A percentile compares a stretch with the other conserved stretches of the same genome.
These are phyloP conservation scores for Zaprionus bogoriensis DNA, from an alignment of 2,888 invertebrate genomes.

Conservation along the genomic window DNA sequence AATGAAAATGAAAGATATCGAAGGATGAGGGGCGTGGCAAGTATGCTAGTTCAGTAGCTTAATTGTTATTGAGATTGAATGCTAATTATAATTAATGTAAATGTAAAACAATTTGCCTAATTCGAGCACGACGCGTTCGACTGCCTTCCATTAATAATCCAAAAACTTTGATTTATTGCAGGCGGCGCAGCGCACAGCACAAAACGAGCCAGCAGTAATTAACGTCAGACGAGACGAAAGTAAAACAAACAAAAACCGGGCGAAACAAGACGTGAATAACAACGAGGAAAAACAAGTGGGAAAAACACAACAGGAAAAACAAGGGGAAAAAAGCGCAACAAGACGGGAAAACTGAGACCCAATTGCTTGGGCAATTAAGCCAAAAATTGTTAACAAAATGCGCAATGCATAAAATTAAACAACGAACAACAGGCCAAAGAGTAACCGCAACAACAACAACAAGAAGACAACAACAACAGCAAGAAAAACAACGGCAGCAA, in stretches of 20 bases:
- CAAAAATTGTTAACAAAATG: slow-evolving; percentile 64
- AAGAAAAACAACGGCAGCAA: neutral
- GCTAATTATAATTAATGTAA: slow-evolving; percentile 61
- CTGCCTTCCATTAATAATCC: slow-evolving; percentile 41
- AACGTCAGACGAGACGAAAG: slow-evolving; percentile 33
- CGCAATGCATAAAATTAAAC: slow-evolving; percentile 66
- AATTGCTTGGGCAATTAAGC: slow-evolving; percentile 63
- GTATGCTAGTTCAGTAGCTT: slow-evolving; percentile 1
- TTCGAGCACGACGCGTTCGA: slow-evolving; percentile 2
- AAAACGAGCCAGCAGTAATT: slow-evolving; percentile 44
- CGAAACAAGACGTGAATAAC: too few species aligned
- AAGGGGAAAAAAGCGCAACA: slow-evolving; percentile 31
- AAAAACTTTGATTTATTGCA: slow-evolving; percentile 70
- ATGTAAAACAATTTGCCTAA: slow-evolving; percentile 49
- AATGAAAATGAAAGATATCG: slow-evolving; percentile 47
- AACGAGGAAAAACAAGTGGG: slow-evolving; percentile 6
- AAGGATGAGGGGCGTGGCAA: neutral
- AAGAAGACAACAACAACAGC: slow-evolving; percentile 1
- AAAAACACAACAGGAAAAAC: neutral
- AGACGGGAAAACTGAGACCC: slow-evolving; percentile 39
- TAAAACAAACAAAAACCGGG: slow-evolving; percentile 36
- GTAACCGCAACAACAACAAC: slow-evolving; percentile 20
- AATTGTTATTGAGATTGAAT: slow-evolving; percentile 42
- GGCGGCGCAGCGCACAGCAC: slow-evolving; percentile 12
- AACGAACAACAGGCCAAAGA: slow-evolving; percentile 32